phyloP scores from a whole-genome alignment of 2,113 vertebrate genomes.

The Paramormyrops kingsleyae region DNA sequence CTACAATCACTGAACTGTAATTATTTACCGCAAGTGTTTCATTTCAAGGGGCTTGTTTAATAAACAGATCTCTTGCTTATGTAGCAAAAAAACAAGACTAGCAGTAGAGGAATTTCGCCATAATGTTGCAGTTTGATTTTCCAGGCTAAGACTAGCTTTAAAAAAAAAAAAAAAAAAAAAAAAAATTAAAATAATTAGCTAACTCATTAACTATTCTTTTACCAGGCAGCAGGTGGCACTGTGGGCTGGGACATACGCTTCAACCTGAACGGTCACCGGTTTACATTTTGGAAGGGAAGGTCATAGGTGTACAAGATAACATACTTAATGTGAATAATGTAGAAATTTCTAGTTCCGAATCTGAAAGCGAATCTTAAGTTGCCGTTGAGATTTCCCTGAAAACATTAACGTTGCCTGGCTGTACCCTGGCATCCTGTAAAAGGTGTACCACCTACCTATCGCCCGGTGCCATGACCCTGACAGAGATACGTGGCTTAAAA shows the following conservation, averaged over 20 bases:
- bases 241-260: neutral
- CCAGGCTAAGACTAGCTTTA: neutral
- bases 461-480: neutral
- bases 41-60: neutral
- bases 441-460: neutral
- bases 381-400: neutral
- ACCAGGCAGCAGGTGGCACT: neutral
- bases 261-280: neutral
- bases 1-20: neutral
- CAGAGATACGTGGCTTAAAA: neutral
- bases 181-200: neutral
- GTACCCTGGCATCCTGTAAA: neutral
- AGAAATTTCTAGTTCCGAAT: neutral
- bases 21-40: neutral
- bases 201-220: neutral
- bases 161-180: too few relatives aligned
- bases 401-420: neutral
- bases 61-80: neutral
- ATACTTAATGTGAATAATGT: neutral
- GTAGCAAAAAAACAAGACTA: neutral
- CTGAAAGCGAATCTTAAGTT: neutral
- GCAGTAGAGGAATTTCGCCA: neutral
- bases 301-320: neutral
- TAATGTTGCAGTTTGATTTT: neutral
- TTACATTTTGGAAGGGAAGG: neutral